Evolutionary conservation across 2,888 invertebrate genomes (phyloP).

Genomic region (Frankliniella fusca): DNA sequence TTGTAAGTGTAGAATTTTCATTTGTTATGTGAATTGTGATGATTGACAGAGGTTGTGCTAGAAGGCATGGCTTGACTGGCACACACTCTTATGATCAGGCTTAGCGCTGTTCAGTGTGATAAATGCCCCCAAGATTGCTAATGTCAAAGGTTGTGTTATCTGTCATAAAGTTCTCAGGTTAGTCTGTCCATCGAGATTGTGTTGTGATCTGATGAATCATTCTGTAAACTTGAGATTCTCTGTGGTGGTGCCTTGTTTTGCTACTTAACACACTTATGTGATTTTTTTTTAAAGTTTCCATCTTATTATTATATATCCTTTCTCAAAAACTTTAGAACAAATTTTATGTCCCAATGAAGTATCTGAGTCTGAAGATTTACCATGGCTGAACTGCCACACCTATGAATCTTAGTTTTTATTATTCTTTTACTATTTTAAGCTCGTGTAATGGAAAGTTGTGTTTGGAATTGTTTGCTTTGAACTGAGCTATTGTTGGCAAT

Average conservation of each 20-base stretch:
- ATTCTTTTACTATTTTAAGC: background rate
- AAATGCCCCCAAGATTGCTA: constrained; percentile 12
- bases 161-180: constrained; percentile 5
- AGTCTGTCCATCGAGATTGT: background rate
- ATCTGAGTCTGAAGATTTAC: constrained; percentile 2
- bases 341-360: background rate
- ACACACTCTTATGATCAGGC: background rate
- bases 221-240: background rate
- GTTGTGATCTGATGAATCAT: constrained; percentile 16
- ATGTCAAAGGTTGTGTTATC: constrained; percentile 19
- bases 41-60: background rate
- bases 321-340: constrained; percentile 9
- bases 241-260: constrained; percentile 15
- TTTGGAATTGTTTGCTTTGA: background rate
- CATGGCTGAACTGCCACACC: background rate
- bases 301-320: background rate
- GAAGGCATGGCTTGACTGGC: constrained; percentile 1
- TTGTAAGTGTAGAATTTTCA: background rate
- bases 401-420: constrained; percentile 11
- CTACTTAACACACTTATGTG: constrained; percentile 10
- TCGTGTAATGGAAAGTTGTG: background rate
- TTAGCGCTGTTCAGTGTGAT: constrained; percentile 11
- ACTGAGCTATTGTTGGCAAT: constrained; percentile 4
- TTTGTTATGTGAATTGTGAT: constrained; percentile 5
- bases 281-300: background rate